Evolutionary conservation across 2,797 vertebrate genomes (phyloP).

Genomic region (Pangasius macronema): DNA sequence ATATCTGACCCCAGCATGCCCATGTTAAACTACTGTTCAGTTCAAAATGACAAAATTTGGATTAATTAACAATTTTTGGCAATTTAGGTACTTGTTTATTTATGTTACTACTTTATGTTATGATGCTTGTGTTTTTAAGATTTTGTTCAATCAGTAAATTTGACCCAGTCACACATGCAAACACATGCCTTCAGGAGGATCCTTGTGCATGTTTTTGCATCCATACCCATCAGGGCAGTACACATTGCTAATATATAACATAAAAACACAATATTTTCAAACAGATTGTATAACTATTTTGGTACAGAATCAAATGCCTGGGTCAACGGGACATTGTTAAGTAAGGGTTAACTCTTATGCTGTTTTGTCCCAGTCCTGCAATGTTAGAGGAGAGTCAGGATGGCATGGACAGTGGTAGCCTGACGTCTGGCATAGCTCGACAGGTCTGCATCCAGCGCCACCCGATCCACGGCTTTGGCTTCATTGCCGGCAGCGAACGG

Average conservation of each 20-base stretch:
- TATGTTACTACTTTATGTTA: background rate
- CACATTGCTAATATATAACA: background rate
- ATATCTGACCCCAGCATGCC: background rate
- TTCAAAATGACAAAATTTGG: background rate
- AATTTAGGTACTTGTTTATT: background rate
- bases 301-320: constrained; percentile 19
- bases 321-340: constrained; percentile 21
- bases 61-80: background rate
- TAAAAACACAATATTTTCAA: background rate
- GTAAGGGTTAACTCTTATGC: constrained; percentile 29
- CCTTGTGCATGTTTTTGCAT: background rate
- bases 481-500: constrained; percentile 92
- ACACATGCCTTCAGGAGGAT: background rate
- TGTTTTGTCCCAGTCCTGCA: constrained; percentile 81
- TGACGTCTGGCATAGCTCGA: constrained; percentile 89
- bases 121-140: background rate
- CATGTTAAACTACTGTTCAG: background rate
- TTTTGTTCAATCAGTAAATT: background rate
- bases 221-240: background rate
- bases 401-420: constrained; percentile 96
- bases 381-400: constrained; percentile 88
- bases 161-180: background rate
- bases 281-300: constrained; percentile 12
- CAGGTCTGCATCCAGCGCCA: constrained; percentile 91
- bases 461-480: constrained; percentile 91